Evolutionary conservation across 2,113 vertebrate genomes (phyloP), one percentile per base, ranked within the genome.

Genomic region (Paratilapia polleni): DNA sequence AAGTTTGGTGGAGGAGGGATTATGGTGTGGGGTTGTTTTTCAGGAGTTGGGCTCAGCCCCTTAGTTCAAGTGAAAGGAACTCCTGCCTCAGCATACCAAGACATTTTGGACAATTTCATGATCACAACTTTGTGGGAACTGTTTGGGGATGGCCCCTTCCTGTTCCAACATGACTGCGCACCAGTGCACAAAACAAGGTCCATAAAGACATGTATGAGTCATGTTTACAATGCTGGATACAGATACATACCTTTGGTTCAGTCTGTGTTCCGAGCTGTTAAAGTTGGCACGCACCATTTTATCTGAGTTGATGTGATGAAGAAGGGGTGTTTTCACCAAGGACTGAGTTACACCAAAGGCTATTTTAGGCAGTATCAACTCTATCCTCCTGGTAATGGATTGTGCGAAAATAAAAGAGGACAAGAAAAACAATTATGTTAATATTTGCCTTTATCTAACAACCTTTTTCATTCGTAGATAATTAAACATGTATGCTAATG

Each of bases 241-340:
- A 86, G 22, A 74, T 62, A 54, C 28, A 81, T 73, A 24, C 20
- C 49, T 63, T 62, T 31, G 34, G 60, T 60, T 59, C 22, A 41
- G 38, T 52, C 57, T 28, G 20, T 62, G 11, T 62, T 62, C 57
- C 76, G 1, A 14, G 22, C 58, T 19, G 47, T 61, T 56, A 63
- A 43, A 85, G 75, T 38, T 61, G 78, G 60, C 43, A 10, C 61
- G 31, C 34, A 63, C 57, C 15, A 38, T 83, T 89, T 57, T 64
- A 83, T 89, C 20, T 82, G 79, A 91, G 34, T 68, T 82, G 9
- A 82, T 83, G 88, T 88, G 81, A 90, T 90, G 90, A 91, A 80
- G 81, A 60, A 43, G 34, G 63, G 38, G 86, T 82, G 85, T 87
- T 88, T 91, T 87, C 79, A 83, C 63, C 78, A 36, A 85, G 82